Base-by-base conservation (phyloP, 1,140 invertebrate species). In the Drepana arcuata region DNA sequence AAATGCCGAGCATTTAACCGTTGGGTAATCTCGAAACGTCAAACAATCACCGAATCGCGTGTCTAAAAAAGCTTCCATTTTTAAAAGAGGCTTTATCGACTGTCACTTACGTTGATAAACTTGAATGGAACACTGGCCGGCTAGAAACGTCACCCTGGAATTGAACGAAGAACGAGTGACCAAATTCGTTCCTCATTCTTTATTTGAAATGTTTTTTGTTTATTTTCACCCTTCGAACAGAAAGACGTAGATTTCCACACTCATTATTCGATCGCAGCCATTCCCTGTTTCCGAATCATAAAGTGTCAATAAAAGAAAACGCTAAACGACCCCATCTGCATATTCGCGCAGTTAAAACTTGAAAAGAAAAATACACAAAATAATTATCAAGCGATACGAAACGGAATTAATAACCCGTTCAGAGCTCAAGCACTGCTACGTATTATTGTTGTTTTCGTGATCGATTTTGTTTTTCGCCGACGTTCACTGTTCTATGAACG, bases 221-320 rank as follows among this genome's bases (percentile, higher is more conserved):
- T n/a, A n/a, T n/a, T n/a, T n/a, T n/a, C n/a, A n/a, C n/a, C n/a
- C n/a, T n/a, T n/a, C n/a, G n/a, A n/a, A n/a, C n/a, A n/a, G n/a
- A n/a, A n/a, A n/a, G n/a, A n/a, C n/a, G n/a, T n/a, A n/a, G n/a
- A n/a, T n/a, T n/a, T n/a, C n/a, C n/a, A n/a, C n/a, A n/a, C n/a
- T n/a, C n/a, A n/a, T n/a, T n/a, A n/a, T n/a, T n/a, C n/a, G n/a
- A n/a, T n/a, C n/a, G n/a, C n/a, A 64, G 56, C 46, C 68, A 61
- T 77, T 77, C 41, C 34, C 61, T 57, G 61, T 77, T 79, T 79
- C 74, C 74, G 56, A 72, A 72, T 61, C 67, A 79, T 79, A 79
- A 79, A 79, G 58, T 79, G 67, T 75, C 74, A 66, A 74, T 75
- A 74, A 74, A 75, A 71, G 57, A 60, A 73, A 65, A 62, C 65